Evolutionary conservation across 2,113 vertebrate species (phyloP).

Genomic region (Spizaetus ornatus): DNA sequence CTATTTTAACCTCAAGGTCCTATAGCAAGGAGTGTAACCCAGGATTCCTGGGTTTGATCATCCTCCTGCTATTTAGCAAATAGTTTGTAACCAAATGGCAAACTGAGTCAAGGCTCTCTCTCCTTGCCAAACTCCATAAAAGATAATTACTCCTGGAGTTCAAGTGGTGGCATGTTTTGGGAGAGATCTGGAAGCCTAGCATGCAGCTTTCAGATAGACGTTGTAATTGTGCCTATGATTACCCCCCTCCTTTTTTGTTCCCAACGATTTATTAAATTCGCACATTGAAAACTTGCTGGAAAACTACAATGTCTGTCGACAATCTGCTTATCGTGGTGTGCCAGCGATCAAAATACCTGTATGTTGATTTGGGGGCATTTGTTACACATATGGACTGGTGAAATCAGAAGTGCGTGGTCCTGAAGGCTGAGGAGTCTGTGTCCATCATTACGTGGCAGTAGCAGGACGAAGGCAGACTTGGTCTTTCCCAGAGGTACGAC

Average conservation of each 20-base stretch:
- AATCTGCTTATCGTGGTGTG: neutral
- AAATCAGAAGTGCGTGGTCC: neutral
- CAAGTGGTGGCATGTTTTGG: conserved; percentile 53
- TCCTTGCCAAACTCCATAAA: conserved; percentile 42
- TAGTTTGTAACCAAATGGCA: conserved; percentile 35
- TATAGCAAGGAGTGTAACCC: neutral
- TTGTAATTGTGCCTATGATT: neutral
- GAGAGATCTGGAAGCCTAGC: conserved; percentile 37
- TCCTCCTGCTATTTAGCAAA: neutral
- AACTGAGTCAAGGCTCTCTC: conserved; percentile 19
- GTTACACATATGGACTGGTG: neutral
- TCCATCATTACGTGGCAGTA: rapidly evolving
- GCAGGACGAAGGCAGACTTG: neutral
- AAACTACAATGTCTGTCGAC: neutral
- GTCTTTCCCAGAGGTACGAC: neutral
- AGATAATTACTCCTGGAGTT: conserved; percentile 55
- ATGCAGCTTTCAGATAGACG: conserved; percentile 20
- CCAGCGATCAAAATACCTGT: neutral
- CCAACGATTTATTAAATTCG: neutral
- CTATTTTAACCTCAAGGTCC: neutral
- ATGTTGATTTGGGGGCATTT: neutral
- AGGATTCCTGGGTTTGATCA: neutral
- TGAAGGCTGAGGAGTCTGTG: neutral
- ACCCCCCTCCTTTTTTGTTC: neutral
- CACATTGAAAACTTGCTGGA: neutral